Conservation (phyloP, 2,888 invertebrate species). For the Drosophila macrospina region DNA sequence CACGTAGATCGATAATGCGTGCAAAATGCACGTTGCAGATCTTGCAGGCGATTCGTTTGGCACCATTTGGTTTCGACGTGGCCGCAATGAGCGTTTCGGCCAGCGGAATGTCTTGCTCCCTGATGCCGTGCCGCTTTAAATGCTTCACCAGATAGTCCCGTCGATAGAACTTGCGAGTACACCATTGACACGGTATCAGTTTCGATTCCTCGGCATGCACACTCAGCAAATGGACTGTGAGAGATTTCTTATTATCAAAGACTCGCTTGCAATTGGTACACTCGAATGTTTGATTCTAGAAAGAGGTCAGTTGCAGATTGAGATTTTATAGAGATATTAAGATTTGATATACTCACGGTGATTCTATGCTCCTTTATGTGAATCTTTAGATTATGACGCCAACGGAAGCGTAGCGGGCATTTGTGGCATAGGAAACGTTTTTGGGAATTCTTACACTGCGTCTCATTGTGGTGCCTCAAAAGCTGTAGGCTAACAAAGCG, state of each 20-base stretch:
- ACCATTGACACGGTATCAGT: slow-evolving; percentile 81
- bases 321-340: background rate
- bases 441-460: slow-evolving; percentile 83
- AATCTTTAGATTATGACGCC: slow-evolving; percentile 82
- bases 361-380: slow-evolving; percentile 72
- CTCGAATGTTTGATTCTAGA: slow-evolving; percentile 64
- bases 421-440: slow-evolving; percentile 82
- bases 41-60: slow-evolving; percentile 78
- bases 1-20: slow-evolving; percentile 66
- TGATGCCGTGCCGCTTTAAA: slow-evolving; percentile 75
- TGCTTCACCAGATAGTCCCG: slow-evolving; percentile 81
- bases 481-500: slow-evolving; percentile 86
- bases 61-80: slow-evolving; percentile 78
- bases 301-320: background rate
- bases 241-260: slow-evolving; percentile 79
- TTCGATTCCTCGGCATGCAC: slow-evolving; percentile 75
- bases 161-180: slow-evolving; percentile 81
- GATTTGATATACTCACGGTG: slow-evolving; percentile 21
- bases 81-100: slow-evolving; percentile 77
- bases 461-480: slow-evolving; percentile 86
- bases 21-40: slow-evolving; percentile 75
- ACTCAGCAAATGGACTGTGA: slow-evolving; percentile 77
- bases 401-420: slow-evolving; percentile 83
- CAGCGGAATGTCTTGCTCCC: slow-evolving; percentile 66
- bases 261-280: slow-evolving; percentile 72